Conservation (phyloP, 2,113 vertebrate species). For the Burhinus oedicnemus region DNA sequence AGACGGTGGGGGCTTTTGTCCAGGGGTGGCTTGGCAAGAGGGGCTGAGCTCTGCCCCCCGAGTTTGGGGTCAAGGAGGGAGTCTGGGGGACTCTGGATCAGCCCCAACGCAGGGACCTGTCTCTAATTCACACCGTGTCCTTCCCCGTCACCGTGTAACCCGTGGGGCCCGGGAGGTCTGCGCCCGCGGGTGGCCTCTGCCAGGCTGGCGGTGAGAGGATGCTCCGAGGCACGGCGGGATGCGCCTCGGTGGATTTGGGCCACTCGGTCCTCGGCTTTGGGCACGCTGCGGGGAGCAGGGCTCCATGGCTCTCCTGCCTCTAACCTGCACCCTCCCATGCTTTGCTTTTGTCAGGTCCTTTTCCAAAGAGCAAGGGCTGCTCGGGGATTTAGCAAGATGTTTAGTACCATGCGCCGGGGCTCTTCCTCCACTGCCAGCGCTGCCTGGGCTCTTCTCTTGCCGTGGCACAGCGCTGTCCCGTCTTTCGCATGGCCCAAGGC, state of each 20-base stretch:
- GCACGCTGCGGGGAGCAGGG: accelerated
- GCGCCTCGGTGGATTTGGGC: neutral
- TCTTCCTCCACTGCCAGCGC: accelerated
- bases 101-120: accelerated
- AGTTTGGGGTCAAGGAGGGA: neutral
- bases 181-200: accelerated
- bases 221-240: accelerated
- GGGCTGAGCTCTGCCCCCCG: neutral
- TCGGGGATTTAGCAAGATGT: accelerated
- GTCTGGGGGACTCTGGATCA: neutral
- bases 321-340: accelerated
- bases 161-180: accelerated
- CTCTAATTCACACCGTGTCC: accelerated
- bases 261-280: accelerated
- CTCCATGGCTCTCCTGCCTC: accelerated
- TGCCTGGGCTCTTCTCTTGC: neutral
- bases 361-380: neutral
- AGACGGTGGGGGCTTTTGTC: accelerated
- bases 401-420: accelerated
- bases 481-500: accelerated
- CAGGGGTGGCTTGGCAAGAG: neutral
- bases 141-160: neutral
- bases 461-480: accelerated
- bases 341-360: neutral
- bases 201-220: neutral